Evolutionary conservation across 2,888 invertebrate species (phyloP).

Genomic region (Sminthurides aquaticus): DNA sequence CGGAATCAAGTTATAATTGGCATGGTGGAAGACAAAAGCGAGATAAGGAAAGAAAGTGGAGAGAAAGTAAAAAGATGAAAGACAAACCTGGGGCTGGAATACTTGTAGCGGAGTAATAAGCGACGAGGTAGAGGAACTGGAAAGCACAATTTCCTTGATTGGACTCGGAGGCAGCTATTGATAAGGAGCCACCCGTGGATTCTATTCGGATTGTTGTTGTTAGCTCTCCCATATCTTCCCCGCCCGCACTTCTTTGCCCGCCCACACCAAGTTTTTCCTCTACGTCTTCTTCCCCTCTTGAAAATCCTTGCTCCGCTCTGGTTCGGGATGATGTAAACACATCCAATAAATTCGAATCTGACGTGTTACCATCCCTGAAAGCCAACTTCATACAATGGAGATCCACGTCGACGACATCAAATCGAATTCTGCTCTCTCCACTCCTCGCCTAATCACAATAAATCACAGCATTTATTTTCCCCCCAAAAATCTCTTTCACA

Average conservation of each 20-base stretch:
- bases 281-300: slow-evolving; percentile 24
- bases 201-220: slow-evolving; percentile 24
- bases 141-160: slow-evolving; percentile 36
- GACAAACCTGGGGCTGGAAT: not conserved
- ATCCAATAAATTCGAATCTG: slow-evolving; percentile 41
- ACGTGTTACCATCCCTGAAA: slow-evolving; percentile 41
- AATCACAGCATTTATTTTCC: not conserved
- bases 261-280: slow-evolving; percentile 21
- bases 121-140: slow-evolving; percentile 41
- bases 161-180: slow-evolving; percentile 36
- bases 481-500: not conserved
- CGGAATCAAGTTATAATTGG: too few relatives aligned
- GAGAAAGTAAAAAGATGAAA: not conserved
- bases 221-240: not conserved
- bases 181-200: slow-evolving; percentile 38
- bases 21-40: too few relatives aligned
- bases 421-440: slow-evolving; percentile 29
- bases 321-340: slow-evolving; percentile 34
- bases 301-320: slow-evolving; percentile 6
- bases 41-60: too few relatives aligned
- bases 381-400: slow-evolving; percentile 39
- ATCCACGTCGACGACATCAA: slow-evolving; percentile 38
- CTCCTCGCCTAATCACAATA: slow-evolving; percentile 33
- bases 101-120: slow-evolving; percentile 17
- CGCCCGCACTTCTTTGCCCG: slow-evolving; percentile 19